Base-by-base conservation (phyloP, 2,113 vertebrate genomes). In the Sinocyclocheilus anophthalmus region DNA sequence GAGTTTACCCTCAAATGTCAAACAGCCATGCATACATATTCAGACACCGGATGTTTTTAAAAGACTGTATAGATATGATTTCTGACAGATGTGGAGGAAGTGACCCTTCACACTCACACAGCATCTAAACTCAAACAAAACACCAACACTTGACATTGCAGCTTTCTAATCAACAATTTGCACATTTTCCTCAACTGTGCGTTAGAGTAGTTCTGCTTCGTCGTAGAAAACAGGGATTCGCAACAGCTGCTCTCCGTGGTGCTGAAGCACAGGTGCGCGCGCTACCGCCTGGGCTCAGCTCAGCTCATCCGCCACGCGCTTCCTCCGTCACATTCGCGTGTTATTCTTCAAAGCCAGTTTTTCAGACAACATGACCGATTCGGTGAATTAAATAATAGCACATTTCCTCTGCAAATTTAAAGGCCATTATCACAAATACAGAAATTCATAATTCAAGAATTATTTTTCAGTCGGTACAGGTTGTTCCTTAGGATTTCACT, bases 221-320 rank as follows among this genome's bases (percentile, higher is more conserved):
- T 65, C 10, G 26, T 24, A 22, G 48, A 24, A 18, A 75, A 20
- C 30, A 65, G 13, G 11, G 39, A 59, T 13, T 45, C 12, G 4
- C 9, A 11, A 13, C 69, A 12, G 83, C 83, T 85, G 18, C 92
- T 93, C 88, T 92, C 93, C 91, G 13, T 80, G 92, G 91, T 91
- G 86, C 92, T 93, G 42, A 90, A 93, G 45, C 6, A 16, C 42
- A 53, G 78, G 37, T 59, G 61, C 45, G 10, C 39, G 6, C 10
- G 42, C 42, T 45, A 2, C 42, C 86, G 39, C 50, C 18, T 30
- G 86, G 20, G 45, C 55, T 69, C 39, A 24, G 26, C n/a, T 30
- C 42, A 30, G 24, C n/a, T 67, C 86, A 88, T 30, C 69, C 45
- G 63, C 50, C 87, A 81, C 63, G 86, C 53, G 55, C 55, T 50